These are phyloP conservation scores for Orthosia cruda DNA, from an alignment of 2,888 invertebrate genomes.

Conservation along the genomic window DNA sequence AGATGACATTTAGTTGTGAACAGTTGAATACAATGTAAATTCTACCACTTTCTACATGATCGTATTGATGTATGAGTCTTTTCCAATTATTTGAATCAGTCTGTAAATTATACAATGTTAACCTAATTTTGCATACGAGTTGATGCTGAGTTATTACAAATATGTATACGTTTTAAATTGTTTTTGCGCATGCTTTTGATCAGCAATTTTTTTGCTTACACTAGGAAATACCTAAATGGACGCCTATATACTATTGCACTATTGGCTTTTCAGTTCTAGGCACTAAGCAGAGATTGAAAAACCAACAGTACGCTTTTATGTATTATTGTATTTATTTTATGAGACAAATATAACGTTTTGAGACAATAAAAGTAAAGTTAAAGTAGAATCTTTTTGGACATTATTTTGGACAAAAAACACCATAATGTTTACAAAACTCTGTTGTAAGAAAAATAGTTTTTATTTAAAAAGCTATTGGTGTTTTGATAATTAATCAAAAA, in stretches of 20 bases:
- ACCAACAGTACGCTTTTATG: neutral
- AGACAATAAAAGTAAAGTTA: neutral
- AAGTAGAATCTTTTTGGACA: neutral
- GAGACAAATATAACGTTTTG: neutral
- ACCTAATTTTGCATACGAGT: neutral
- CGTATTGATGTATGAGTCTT: constrained; percentile 50
- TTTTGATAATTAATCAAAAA: constrained; percentile 22
- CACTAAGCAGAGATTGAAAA: no score
- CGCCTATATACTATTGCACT: no score
- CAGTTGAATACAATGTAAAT: constrained; percentile 36
- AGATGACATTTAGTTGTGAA: constrained; percentile 36
- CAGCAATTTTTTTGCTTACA: neutral
- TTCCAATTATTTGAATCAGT: constrained; percentile 53
- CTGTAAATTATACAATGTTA: constrained; percentile 50
- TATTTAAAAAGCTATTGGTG: constrained; percentile 21
- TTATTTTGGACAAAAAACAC: neutral
- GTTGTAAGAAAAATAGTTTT: constrained; percentile 31
- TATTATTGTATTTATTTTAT: no score
- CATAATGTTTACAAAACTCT: neutral
- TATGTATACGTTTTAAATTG: neutral
- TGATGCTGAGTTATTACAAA: neutral
- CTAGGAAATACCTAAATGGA: no score
- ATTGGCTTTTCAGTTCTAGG: no score
- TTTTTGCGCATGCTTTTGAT: neutral
- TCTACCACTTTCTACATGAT: constrained; percentile 49